Evolutionary conservation across 1,140 invertebrate genomes (phyloP).

Genomic region (Vollenhovia emeryi): DNA sequence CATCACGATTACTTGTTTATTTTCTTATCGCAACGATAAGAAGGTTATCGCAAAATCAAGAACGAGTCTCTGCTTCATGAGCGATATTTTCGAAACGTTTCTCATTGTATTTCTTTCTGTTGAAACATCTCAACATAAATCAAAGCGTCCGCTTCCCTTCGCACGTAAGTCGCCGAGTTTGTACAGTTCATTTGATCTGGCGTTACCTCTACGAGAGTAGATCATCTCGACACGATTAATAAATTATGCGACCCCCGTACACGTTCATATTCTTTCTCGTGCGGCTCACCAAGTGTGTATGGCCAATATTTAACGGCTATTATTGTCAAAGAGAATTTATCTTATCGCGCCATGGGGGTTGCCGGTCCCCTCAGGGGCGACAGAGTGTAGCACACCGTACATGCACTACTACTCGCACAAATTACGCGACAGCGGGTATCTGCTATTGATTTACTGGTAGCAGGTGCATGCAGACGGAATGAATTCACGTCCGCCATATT

Average conservation of each 20-base stretch:
- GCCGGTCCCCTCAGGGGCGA: constrained; percentile 39
- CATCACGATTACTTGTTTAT: background rate
- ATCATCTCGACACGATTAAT: constrained; percentile 72
- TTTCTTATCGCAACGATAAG: background rate
- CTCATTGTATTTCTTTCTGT: background rate
- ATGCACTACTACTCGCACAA: constrained; percentile 62
- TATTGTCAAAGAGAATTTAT: constrained; percentile 80
- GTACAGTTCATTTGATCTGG: background rate
- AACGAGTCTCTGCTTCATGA: background rate
- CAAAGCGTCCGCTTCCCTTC: background rate
- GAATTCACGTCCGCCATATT: constrained; percentile 66
- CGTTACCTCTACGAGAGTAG: constrained; percentile 2
- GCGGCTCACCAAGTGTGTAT: constrained; percentile 64
- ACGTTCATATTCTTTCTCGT: constrained; percentile 41
- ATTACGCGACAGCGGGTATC: constrained; percentile 74
- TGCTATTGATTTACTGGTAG: constrained; percentile 77
- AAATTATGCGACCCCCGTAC: constrained; percentile 63
- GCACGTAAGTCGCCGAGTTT: background rate
- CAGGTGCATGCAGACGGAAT: constrained; percentile 73
- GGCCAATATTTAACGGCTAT: constrained; percentile 79
- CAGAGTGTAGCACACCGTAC: constrained; percentile 32
- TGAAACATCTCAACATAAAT: background rate
- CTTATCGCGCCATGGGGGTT: constrained; percentile 68
- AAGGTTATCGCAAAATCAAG: too few relatives aligned
- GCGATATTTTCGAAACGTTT: background rate